Evolutionary conservation across 1,140 invertebrate species (phyloP), one percentile per base, ranked within the genome.

Genomic region (Luehdorfia chinensis): DNA sequence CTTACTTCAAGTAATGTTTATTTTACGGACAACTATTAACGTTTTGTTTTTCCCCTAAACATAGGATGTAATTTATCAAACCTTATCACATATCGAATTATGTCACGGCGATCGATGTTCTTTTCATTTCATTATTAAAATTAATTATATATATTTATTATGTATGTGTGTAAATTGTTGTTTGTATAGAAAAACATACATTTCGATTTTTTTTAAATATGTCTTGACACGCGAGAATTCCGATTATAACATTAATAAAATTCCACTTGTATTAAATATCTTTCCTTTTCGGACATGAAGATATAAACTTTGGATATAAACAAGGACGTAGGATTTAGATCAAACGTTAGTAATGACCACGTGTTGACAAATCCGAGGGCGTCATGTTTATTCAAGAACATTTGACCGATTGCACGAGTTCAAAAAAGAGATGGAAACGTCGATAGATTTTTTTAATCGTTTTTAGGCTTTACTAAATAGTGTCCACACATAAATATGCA

Each of bases 291-390:
- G n/a, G n/a, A n/a, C n/a, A n/a, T n/a, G n/a, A n/a, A n/a, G n/a
- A n/a, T n/a, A 6, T 32, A 32, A 4, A 33, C n/a, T 16, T 33
- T n/a, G 16, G 9, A 33, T 33, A 47, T 16, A 46, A 47, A 55
- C 30, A 43, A 50, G 25, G 31, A 48, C 33, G 41, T 39, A n/a
- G 21, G 13, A 41, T 16, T 31, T 13, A 23, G 30, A 39, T 28
- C 18, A 7, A 49, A 45, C 53, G 28, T 63, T 47, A 59, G 59
- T n/a, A n/a, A n/a, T 59, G 47, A 47, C 53, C 58, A 66, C 59
- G 61, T 75, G 61, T 75, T 71, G 62, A 68, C 64, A 70, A 64
- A 70, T 71, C 51, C 59, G 47, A 72, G 67, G 70, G 73, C 56
- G 61, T 32, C n/a, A 28, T 76, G 36, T 77, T 77, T 73, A 48